Base-by-base conservation (phyloP, 2,888 invertebrate species). In the Drosophila lacicola region DNA sequence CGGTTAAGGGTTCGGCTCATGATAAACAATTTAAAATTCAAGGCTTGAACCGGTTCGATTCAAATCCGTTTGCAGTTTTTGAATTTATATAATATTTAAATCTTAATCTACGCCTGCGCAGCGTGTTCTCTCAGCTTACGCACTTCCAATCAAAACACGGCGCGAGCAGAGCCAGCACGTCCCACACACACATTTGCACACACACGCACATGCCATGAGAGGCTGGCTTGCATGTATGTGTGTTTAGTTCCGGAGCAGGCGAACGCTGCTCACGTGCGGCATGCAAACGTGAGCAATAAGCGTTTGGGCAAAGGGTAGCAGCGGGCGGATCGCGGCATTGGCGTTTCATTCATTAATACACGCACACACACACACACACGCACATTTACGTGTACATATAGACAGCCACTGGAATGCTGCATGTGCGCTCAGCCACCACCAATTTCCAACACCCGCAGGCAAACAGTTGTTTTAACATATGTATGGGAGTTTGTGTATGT, bases 271-370 rank as follows among this genome's bases (percentile, higher is more conserved):
- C 84, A 81, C 81, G 81, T 81, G 80, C 80, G 62, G 29, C 62
- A 42, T 41, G 42, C 44, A 75, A 82, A 82, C 86, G 82, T 82
- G 74, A 68, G 71, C 55, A 41, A 61, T 58, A 62, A 49, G 46
- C 46, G 56, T 33, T 67, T 60, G n/a, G 19, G 8, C 29, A 41
- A 61, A 39, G 14, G 47, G 51, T 54, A 60, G 57, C 19, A 29
- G 58, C 51, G 60, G 57, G 69, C 53, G 69, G 60, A 55, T 62
- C 72, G 82, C 65, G 73, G 85, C 80, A 77, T 85, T 88, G 88
- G 88, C 86, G 78, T 80, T 83, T 83, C 83, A 83, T 83, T 83
- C 83, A 83, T 82, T 82, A 83, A 88, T 80, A 80, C 83, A 88
- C 85, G 71, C 51, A 67, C 42, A 17, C 56, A 46, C 49, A 33